Base-by-base conservation (phyloP, 1,140 invertebrate species). In the Bombus pyrosoma region DNA sequence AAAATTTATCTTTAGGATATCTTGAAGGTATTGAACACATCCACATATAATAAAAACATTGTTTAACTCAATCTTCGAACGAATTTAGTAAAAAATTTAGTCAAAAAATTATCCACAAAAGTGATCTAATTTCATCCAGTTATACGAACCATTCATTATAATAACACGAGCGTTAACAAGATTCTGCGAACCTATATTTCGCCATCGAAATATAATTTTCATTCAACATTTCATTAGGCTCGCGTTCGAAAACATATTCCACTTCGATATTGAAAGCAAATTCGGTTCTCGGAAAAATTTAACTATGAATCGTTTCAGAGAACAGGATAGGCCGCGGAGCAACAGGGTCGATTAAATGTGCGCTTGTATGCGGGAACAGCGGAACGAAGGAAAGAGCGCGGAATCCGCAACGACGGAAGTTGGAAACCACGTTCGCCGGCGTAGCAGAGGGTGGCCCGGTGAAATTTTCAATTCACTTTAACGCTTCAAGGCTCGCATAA, bases 391-490 rank as follows among this genome's bases (percentile, higher is more conserved):
- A 78, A 32, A 78, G 66, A 37, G 25, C 47, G 32, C 53, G 64
- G 66, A 62, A n/a, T 62, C 66, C 66, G 75, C 75, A 41, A 53
- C 75, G 59, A 66, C 81, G 71, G 74, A 83, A 41, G 47, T 77
- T 71, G 82, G 47, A 84, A 84, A 39, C 75, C 64, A 47, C 43
- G 82, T 66, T 66, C 73, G 5, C 28, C 74, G 9, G 64, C 13
- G 80, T 39, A 39, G 9, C 18, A 5, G 66, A 37, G 41, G n/a
- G 32, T 18, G 43, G 62, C 4, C 74, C 15, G 66, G 10, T 83
- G 83, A 84, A 84, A 84, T 79, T 79, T 79, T 79, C 83, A 79
- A 84, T 79, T 84, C 83, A 79, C 75, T 84, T 84, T 79, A 84
- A 78, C 66, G 75, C 66, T 72, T 66, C n/a, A 66, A 39, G 75